Base-by-base conservation (phyloP, 1,140 invertebrate genomes). In the Drosophila leontia region DNA sequence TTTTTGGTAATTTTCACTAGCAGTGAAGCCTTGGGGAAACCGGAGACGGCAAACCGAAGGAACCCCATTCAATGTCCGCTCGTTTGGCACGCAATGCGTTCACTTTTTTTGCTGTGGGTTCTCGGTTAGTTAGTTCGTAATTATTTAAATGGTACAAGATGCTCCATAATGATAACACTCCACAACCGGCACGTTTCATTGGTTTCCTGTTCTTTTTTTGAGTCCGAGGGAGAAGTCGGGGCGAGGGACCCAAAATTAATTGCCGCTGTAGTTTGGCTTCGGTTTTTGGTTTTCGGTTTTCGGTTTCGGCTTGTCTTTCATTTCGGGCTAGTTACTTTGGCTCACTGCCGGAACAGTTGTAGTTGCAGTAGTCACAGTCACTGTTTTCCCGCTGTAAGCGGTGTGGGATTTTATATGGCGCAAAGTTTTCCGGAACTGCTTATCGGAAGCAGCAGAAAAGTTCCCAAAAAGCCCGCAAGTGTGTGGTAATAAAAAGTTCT, bases 401-500 rank as follows among this genome's bases (percentile, higher is more conserved):
- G 50, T 48, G 39, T 48, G 76, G 68, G 39, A 59, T 63, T 72
- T 53, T 79, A 59, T 71, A 72, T 88, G 80, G 72, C 51, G 32
- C 53, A 88, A 82, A 80, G 47, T 75, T 88, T 83, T 64, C 47
- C 59, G 32, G 60, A 72, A 79, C 84, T 87, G 84, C 84, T 88
- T 88, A 88, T 88, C 84, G 82, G 72, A 60, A 72, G 62, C 77
- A 88, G 51, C 71, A 80, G 77, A 44, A 78, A 84, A 88, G 85
- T 88, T 90, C 53, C 70, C 70, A 61, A 84, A 88, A 88, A 84
- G 85, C 84, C 84, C 84, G 84, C 84, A 88, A 88, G 84, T 88
- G 84, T 88, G 85, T 88, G 84, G 84, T 87, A 88, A 90, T 88
- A 90, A 88, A 88, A 88, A 90, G 48, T 88, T 88, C 80, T 78